Evolutionary conservation across 2,113 vertebrate species (phyloP).

Genomic region (Tragelaphus strepsiceros): DNA sequence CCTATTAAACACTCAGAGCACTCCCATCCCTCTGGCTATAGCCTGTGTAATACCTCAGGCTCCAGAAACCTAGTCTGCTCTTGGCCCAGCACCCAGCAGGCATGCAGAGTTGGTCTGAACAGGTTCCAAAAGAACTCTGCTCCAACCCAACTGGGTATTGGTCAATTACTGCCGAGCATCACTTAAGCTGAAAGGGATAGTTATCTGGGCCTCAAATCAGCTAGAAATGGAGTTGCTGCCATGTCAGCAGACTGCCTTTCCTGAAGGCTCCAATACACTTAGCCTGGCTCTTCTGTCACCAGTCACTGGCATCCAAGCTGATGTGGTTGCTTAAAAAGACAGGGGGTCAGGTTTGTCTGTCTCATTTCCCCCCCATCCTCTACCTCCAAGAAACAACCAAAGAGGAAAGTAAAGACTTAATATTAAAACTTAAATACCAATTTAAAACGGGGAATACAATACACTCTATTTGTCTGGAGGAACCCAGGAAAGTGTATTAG

Average conservation of each 20-base stretch:
- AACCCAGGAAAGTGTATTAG: not conserved
- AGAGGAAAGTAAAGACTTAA: not conserved
- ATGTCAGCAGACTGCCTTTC: constrained; percentile 81
- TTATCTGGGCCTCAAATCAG: constrained; percentile 86
- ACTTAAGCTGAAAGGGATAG: constrained; percentile 80
- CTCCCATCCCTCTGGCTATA: constrained; percentile 72
- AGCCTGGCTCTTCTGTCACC: constrained; percentile 72
- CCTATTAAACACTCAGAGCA: constrained; percentile 71
- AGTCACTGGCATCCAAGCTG: constrained; percentile 70
- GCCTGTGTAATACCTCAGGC: constrained; percentile 78
- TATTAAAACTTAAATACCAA: not conserved
- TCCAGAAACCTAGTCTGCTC: constrained; percentile 80
- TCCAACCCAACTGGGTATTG: constrained; percentile 80
- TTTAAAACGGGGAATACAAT: not conserved
- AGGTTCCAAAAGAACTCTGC: constrained; percentile 76
- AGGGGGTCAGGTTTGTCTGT: constrained; percentile 33
- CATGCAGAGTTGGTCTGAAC: constrained; percentile 75
- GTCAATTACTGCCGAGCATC: constrained; percentile 78
- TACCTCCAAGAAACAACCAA: not conserved
- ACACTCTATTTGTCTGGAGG: not conserved
- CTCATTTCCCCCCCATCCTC: not conserved
- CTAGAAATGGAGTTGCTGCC: constrained; percentile 76
- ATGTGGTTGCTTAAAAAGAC: constrained; percentile 73
- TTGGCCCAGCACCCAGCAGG: constrained; percentile 70
- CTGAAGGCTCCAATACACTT: constrained; percentile 60